These are phyloP conservation scores for Mercenaria mercenaria DNA, from an alignment of 1,140 invertebrate species.

Conservation along the genomic window DNA sequence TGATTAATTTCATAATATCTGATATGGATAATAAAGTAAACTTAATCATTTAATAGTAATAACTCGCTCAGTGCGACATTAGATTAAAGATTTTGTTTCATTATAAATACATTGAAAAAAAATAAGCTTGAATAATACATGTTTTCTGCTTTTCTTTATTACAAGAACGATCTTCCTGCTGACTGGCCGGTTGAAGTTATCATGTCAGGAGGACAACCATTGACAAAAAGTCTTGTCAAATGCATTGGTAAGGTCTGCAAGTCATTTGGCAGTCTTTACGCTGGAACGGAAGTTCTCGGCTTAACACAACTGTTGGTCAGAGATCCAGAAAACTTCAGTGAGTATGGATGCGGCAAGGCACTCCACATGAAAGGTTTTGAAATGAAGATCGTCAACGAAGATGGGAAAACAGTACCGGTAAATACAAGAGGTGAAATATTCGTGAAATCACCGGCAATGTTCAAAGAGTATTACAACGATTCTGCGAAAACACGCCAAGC, in stretches of 20 bases:
- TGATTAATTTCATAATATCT: background rate
- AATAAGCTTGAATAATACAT: background rate
- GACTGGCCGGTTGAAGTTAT: slow-evolving; percentile 19
- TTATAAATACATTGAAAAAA: background rate
- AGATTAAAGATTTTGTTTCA: background rate
- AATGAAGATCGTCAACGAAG: slow-evolving; percentile 53
- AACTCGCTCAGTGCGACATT: background rate
- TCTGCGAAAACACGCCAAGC: slow-evolving; percentile 83
- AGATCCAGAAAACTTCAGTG: background rate
- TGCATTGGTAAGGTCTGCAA: background rate
- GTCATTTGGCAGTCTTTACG: background rate
- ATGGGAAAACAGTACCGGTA: background rate
- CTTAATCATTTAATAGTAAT: background rate
- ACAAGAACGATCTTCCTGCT: background rate
- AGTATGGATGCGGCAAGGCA: background rate
- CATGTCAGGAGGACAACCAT: background rate
- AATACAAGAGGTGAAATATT: slow-evolving; percentile 46
- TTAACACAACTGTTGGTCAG: background rate
- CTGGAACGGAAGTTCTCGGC: background rate
- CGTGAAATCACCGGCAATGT: slow-evolving; percentile 57
- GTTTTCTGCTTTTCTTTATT: background rate
- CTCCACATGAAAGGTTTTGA: background rate
- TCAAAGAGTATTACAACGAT: slow-evolving; percentile 90
- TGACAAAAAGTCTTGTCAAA: background rate
- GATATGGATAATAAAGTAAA: background rate